These are phyloP conservation scores for Nomada ferruginata DNA, from an alignment of 2,888 invertebrate genomes.

Conservation along the genomic window DNA sequence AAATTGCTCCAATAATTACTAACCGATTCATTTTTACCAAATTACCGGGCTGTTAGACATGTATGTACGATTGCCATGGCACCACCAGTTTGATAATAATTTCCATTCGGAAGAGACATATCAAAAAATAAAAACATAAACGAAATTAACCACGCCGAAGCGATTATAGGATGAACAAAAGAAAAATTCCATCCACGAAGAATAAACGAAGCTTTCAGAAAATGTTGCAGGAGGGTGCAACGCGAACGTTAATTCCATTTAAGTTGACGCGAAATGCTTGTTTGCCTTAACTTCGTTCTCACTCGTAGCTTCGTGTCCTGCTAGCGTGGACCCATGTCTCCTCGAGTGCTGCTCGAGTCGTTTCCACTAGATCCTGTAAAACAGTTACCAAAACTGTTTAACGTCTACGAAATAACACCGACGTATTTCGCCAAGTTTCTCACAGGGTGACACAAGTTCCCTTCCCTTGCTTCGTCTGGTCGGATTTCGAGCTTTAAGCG, in stretches of 20 bases:
- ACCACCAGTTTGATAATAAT: too few relatives aligned
- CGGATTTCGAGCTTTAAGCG: slow-evolving; percentile 22
- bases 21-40: too few relatives aligned
- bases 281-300: slow-evolving; percentile 15
- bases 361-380: slow-evolving; percentile 20
- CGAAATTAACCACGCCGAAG: background rate
- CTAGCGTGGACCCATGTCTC: background rate
- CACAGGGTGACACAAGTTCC: background rate
- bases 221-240: background rate
- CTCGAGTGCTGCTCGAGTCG: background rate
- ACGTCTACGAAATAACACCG: slow-evolving; percentile 15
- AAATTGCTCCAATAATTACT: too few relatives aligned
- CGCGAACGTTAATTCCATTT: background rate
- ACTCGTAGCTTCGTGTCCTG: background rate
- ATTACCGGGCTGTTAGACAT: too few relatives aligned
- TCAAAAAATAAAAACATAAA: background rate
- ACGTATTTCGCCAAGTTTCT: background rate
- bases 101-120: too few relatives aligned
- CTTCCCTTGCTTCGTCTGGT: background rate
- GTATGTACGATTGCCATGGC: too few relatives aligned
- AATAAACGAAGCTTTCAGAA: background rate
- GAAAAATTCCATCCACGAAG: background rate
- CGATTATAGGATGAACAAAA: background rate
- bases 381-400: slow-evolving; percentile 34
- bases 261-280: slow-evolving; percentile 9